Evolutionary conservation across 2,797 vertebrate genomes (phyloP), one percentile per base, ranked within the genome.

Genomic region (Malurus leucopterus): DNA sequence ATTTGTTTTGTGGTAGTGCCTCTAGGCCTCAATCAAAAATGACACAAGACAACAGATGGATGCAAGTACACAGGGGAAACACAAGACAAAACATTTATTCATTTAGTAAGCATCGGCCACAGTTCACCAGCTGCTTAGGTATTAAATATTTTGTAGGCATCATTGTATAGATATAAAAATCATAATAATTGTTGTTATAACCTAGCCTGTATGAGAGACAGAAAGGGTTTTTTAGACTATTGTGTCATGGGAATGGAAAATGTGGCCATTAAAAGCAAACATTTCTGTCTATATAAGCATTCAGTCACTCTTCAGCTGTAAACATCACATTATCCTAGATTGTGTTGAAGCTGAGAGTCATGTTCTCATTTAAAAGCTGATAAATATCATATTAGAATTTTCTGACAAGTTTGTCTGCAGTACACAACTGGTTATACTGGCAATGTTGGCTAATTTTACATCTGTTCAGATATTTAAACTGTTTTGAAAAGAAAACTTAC

Each of bases 1-100:
- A 86, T 94, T 95, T 95, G 75, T 88, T 92, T 90, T 90, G 88
- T 84, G 84, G 64, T 88, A 64, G 38, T 76, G 90, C 95, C 92
- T 90, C 50, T 64, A 88, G 93, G 90, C 86, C 65, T 92, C 86
- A 86, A 80, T 94, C 91, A 89, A 77, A 93, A 91, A 88, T 92
- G 92, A 94, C 90, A 94, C 84, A 86, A 81, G 90, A 73, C 77
- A 94, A 71, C 94, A 95, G 93, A 95, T 93, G 91, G 89, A 94
- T 88, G 74, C 40, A 76, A 93, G 91, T 71, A 82, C 85, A 79
- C 4, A 0, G 44, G 72, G 76, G 85, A 91, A 87, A 61, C 53
- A 92, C 73, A 68, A 88, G 83, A 84, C 90, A 78, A 91, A 92
- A 79, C 73, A 82, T 88, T 88, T 86, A 93, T 89, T 86, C 71